phyloP scores from a whole-genome alignment of 1,140 invertebrate species.

The Eumaeus atala region DNA sequence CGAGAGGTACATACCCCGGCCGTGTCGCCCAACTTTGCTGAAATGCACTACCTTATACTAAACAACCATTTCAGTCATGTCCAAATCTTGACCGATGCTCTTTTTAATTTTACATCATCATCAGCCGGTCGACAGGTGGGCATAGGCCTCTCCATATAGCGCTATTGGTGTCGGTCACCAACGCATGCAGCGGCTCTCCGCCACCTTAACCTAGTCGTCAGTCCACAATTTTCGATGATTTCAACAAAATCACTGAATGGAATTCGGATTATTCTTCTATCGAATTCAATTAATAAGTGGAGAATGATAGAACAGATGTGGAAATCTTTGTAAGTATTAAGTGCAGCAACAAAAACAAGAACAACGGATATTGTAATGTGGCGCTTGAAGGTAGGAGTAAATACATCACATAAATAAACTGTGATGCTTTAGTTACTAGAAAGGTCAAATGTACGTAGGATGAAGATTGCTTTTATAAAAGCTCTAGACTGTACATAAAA shows the following conservation, averaged over 20 bases:
- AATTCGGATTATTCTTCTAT: not conserved
- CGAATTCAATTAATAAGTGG: not conserved
- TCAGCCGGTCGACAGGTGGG: no score
- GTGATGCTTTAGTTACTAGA: not conserved
- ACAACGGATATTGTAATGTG: slow-evolving; percentile 5
- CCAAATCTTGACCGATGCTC: no score
- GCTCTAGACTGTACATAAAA: no score
- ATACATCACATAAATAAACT: slow-evolving; percentile 9
- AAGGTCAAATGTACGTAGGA: slow-evolving; percentile 9
- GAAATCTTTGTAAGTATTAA: not conserved
- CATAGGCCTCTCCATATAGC: no score
- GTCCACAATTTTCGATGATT: not conserved
- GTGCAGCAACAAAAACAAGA: not conserved
- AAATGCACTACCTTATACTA: no score
- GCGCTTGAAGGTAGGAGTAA: not conserved
- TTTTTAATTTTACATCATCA: no score
- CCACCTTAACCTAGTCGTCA: no score
- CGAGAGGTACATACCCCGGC: no score
- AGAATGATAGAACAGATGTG: not conserved
- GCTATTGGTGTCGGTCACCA: no score
- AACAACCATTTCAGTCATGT: no score
- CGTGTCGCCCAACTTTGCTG: no score
- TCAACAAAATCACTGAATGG: not conserved
- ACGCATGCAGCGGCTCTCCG: no score
- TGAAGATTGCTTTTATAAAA: slow-evolving; percentile 4